A percentile compares a stretch with the other conserved stretches of the same genome.
Conservation (phyloP, 2,888 invertebrate species). For the Orchesellides sinensis region DNA sequence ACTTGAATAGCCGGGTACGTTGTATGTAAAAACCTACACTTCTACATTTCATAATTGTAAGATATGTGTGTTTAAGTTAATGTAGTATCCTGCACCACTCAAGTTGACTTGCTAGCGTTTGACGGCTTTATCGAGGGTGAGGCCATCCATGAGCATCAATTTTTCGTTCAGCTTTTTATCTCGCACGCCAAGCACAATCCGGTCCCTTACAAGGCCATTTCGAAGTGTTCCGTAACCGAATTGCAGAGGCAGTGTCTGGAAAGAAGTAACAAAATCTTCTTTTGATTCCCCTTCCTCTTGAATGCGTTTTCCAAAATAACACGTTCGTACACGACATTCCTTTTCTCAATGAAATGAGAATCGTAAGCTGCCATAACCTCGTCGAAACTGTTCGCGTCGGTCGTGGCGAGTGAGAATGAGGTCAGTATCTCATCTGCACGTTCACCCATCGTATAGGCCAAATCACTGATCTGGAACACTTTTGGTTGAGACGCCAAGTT, state of each 20-base stretch:
- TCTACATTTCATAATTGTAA: too few relatives aligned
- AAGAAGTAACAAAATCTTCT: conserved; percentile 61
- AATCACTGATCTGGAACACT: conserved; percentile 12
- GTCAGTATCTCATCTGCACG: conserved; percentile 37
- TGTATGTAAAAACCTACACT: too few relatives aligned
- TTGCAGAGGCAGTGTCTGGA: conserved; percentile 57
- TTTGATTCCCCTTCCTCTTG: conserved; percentile 56
- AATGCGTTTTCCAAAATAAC: background rate
- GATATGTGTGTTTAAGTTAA: too few relatives aligned
- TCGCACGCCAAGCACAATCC: conserved; percentile 67
- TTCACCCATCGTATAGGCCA: conserved; percentile 43
- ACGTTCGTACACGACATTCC: background rate
- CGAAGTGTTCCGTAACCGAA: conserved; percentile 60
- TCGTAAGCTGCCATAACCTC: background rate
- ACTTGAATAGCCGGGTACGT: too few relatives aligned
- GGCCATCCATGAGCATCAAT: conserved; percentile 49
- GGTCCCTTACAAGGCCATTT: conserved; percentile 68
- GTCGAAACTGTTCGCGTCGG: background rate
- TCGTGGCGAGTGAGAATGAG: background rate
- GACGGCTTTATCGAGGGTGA: conserved; percentile 48
- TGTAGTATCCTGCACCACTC: too few relatives aligned
- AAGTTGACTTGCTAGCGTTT: too few relatives aligned
- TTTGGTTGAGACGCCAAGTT: background rate
- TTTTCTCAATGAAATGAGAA: background rate
- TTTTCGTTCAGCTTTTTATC: conserved; percentile 64